A percentile compares a stretch with the other conserved stretches of the same genome.
These are phyloP conservation scores for Plagodis dolabraria DNA, from an alignment of 2,888 invertebrate genomes.

Conservation along the genomic window DNA sequence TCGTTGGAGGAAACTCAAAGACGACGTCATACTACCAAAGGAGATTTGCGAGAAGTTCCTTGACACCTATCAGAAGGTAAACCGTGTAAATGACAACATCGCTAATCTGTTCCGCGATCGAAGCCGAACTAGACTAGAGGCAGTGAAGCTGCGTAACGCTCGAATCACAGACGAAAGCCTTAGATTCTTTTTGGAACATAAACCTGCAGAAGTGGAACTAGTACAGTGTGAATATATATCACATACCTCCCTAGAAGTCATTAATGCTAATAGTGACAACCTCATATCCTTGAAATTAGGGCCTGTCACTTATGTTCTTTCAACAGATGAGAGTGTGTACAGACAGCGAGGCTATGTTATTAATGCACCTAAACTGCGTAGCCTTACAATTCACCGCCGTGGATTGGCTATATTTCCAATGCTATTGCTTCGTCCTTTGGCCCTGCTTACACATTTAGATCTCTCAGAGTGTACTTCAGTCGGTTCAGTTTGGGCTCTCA, in stretches of 20 bases:
- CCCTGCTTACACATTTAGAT: slow-evolving; percentile 88
- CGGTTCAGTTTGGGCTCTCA: slow-evolving; percentile 88
- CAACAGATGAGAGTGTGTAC: slow-evolving; percentile 73
- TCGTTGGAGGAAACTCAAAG: slow-evolving; percentile 80
- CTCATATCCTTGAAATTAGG: slow-evolving; percentile 89
- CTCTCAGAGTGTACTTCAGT: slow-evolving; percentile 87
- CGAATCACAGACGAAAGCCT: slow-evolving; percentile 90
- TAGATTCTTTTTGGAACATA: slow-evolving; percentile 89
- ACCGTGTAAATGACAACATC: slow-evolving; percentile 87
- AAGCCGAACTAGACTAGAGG: slow-evolving; percentile 87
- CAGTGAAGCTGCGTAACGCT: slow-evolving; percentile 89
- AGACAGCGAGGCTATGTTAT: slow-evolving; percentile 81
- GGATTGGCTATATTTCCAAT: slow-evolving; percentile 76
- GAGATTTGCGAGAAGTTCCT: slow-evolving; percentile 90
- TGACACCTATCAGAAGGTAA: slow-evolving; percentile 80
- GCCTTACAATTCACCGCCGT: slow-evolving; percentile 84
- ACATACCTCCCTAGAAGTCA: slow-evolving; percentile 85
- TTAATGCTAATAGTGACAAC: slow-evolving; percentile 89
- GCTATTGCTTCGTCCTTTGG: slow-evolving; percentile 85
- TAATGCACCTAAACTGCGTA: slow-evolving; percentile 84
- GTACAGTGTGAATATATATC: slow-evolving; percentile 89
- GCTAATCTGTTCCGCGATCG: slow-evolving; percentile 89
- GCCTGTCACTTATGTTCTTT: slow-evolving; percentile 86
- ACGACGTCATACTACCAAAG: slow-evolving; percentile 87
- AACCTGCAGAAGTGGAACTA: slow-evolving; percentile 89